Conservation (phyloP, 2,113 vertebrate genomes). For the Cromileptes altivelis region DNA sequence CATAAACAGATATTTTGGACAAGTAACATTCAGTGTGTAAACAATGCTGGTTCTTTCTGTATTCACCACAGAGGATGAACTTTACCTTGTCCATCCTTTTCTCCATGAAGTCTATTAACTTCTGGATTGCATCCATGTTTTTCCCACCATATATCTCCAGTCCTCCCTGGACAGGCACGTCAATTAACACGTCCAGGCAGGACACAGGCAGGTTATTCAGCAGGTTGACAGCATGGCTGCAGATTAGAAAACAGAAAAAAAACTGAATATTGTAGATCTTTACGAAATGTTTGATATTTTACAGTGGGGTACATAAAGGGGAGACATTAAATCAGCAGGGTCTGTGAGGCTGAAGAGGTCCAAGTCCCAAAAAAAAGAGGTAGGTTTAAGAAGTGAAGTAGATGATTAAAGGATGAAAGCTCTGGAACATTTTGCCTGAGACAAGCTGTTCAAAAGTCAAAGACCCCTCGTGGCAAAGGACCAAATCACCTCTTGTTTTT, state of each 20-base stretch:
- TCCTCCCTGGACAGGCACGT: constrained; percentile 88
- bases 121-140: constrained; percentile 92
- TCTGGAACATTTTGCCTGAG: constrained; percentile 3
- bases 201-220: constrained; percentile 95
- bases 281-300: background rate
- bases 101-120: constrained; percentile 96
- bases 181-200: constrained; percentile 94
- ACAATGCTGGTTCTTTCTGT: background rate
- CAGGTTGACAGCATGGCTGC: constrained; percentile 96
- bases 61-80: constrained; percentile 18
- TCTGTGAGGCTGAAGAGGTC: background rate
- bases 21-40: background rate
- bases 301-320: background rate
- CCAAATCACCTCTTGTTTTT: constrained; percentile 10
- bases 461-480: background rate
- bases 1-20: too few relatives aligned
- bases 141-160: constrained; percentile 89
- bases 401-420: constrained; percentile 13
- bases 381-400: background rate
- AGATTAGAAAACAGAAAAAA: constrained; percentile 17
- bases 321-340: background rate
- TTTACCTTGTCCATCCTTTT: constrained; percentile 97
- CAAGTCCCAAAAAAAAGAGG: background rate
- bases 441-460: background rate
- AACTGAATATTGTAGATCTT: background rate